Base-by-base conservation (phyloP, 2,797 vertebrate genomes). In the Erpetoichthys calabaricus region DNA sequence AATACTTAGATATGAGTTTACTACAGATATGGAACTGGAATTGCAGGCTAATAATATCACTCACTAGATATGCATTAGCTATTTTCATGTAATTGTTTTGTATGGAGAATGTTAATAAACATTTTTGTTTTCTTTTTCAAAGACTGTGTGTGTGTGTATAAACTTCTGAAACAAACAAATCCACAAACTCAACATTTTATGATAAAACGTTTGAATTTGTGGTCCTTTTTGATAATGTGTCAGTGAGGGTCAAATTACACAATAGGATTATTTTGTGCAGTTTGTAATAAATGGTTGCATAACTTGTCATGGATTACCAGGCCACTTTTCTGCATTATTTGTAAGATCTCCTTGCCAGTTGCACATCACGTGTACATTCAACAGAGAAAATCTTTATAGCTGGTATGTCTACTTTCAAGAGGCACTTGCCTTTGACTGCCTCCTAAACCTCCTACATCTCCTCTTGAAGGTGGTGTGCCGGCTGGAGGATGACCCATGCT, bases 31-130 rank as follows among this genome's bases (percentile, higher is more conserved):
- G 25, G 64, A 62, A 54, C 62, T 47, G 63, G 55, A 69, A 10
- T 61, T 56, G 62, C 4, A 47, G 25, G 45, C n/a, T 54, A 55
- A 54, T 10, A 53, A 50, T 68, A 52, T 66, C 58, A 60, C 59
- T 73, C 67, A 66, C 67, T 67, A 66, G 42, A 53, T 56, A 45
- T 63, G 59, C 63, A 57, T 60, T 73, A 68, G 59, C 52, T 73
- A 51, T 70, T 64, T 62, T 62, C 6, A 55, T 62, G 57, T 66
- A 53, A 56, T 60, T 73, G 45, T 63, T 53, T 76, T 75, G 59
- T 79, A 68, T 70, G 55, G 8, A 59, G 63, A 77, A 73, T 59
- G 65, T 69, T 72, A 70, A 73, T 67, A 70, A 76, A 73, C 47
- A 7, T 6, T 54, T 59, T 59, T 58, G 41, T 49, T 42, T 8